phyloP scores from a whole-genome alignment of 2,113 vertebrate genomes.

The Sinocyclocheilus grahami region DNA sequence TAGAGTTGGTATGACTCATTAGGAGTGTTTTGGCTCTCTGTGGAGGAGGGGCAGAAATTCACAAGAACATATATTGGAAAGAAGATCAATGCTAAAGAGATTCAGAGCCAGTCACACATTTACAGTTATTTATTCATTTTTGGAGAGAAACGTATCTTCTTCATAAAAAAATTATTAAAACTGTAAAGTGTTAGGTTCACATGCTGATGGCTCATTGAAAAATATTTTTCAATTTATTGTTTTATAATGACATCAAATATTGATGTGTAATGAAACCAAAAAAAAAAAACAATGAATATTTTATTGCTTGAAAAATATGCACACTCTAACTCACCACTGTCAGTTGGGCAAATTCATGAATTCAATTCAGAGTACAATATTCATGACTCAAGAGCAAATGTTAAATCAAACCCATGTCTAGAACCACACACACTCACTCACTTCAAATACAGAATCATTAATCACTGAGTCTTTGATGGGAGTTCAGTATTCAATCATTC shows the following conservation, averaged over 20 bases:
- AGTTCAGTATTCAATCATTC: background rate
- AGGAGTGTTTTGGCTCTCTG: background rate
- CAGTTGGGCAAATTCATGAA: background rate
- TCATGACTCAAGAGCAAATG: background rate
- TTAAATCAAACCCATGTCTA: conserved; percentile 8
- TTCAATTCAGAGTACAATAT: background rate
- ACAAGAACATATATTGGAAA: conserved; percentile 14
- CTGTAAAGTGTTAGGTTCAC: background rate
- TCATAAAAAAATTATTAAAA: background rate
- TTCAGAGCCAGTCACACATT: background rate
- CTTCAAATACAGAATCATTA: background rate
- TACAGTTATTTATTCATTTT: conserved; percentile 37
- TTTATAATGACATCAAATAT: background rate
- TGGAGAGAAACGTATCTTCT: background rate
- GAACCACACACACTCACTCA: background rate
- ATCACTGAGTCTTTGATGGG: background rate
- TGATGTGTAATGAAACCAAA: background rate
- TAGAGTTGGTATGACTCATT: conserved; percentile 8
- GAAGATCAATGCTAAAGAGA: background rate
- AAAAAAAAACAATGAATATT: conserved; percentile 20
- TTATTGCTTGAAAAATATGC: conserved; percentile 52
- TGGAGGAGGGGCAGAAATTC: background rate
- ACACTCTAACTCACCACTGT: background rate
- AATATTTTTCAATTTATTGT: background rate
- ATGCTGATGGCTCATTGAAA: background rate